A percentile compares a stretch with the other conserved stretches of the same genome.
Evolutionary conservation across 2,113 vertebrate species (phyloP).

Genomic region (Panurus biarmicus): DNA sequence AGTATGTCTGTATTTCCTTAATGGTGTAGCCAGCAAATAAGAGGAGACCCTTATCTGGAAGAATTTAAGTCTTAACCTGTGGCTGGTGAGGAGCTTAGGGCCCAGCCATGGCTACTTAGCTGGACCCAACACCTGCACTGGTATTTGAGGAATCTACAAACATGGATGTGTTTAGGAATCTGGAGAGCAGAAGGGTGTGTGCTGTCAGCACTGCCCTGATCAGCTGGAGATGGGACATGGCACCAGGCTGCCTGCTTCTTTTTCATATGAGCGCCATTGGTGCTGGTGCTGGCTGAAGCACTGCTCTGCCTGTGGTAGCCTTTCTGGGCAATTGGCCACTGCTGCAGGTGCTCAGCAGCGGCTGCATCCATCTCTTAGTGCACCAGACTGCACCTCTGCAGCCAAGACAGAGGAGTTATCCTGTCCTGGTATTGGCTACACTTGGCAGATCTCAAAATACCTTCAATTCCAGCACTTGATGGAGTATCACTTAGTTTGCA

Average conservation of each 20-base stretch:
- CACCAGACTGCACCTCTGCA: neutral
- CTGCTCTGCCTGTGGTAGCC: neutral
- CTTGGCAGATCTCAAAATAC: neutral
- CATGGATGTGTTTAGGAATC: neutral
- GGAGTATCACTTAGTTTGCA: neutral
- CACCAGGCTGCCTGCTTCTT: neutral
- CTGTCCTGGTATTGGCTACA: neutral
- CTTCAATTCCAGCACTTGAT: neutral
- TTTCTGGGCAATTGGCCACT: neutral
- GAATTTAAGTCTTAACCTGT: neutral
- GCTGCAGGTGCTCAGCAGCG: neutral
- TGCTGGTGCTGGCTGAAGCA: neutral
- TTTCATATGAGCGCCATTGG: rapidly evolving
- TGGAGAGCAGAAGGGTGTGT: neutral
- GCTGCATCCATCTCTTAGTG: neutral
- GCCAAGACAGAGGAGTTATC: neutral
- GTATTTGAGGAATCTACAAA: neutral
- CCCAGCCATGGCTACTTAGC: neutral
- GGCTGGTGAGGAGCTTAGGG: neutral
- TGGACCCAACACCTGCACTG: neutral
- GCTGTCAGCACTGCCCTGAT: neutral
- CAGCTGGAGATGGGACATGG: neutral
- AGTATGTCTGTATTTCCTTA: neutral
- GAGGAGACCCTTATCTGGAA: neutral
- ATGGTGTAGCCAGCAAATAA: neutral